Conservation (phyloP, 2,888 invertebrate species). For the Invenusta paracnida region DNA sequence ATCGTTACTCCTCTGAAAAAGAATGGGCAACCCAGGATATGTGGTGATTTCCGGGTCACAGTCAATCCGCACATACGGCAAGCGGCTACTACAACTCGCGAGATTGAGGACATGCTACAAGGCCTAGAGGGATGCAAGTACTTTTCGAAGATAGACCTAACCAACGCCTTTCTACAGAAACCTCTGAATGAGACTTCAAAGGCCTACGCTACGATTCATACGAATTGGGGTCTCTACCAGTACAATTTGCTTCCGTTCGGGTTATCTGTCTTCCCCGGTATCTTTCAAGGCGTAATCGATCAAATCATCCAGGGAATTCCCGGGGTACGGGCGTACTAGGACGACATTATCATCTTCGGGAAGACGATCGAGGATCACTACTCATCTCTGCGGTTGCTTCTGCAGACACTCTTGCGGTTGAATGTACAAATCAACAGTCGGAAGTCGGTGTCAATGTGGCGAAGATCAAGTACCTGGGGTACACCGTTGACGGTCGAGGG, state of each 20-base stretch:
- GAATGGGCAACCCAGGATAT: too few species aligned
- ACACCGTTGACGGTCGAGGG: neutral
- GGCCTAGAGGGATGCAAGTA: neutral
- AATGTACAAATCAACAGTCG: neutral
- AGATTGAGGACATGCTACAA: neutral
- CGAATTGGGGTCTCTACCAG: neutral
- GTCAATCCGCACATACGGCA: too few species aligned
- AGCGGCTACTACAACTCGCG: neutral
- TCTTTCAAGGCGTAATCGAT: neutral
- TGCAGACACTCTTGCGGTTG: neutral
- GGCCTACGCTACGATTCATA: neutral
- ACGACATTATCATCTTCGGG: neutral
- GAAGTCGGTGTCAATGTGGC: constrained; percentile 10
- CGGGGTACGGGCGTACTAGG: neutral
- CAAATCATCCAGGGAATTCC: neutral
- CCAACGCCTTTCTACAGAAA: neutral
- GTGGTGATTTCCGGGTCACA: too few species aligned
- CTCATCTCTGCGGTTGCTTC: neutral
- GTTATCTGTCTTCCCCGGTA: neutral
- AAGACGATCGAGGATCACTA: neutral
- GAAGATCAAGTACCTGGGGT: neutral
- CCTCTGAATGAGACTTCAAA: neutral
- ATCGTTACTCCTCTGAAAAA: too few species aligned
- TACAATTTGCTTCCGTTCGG: neutral
- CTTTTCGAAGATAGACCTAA: neutral